These are phyloP conservation scores for Delia radicum DNA, from an alignment of 1,140 invertebrate genomes.

Conservation along the genomic window DNA sequence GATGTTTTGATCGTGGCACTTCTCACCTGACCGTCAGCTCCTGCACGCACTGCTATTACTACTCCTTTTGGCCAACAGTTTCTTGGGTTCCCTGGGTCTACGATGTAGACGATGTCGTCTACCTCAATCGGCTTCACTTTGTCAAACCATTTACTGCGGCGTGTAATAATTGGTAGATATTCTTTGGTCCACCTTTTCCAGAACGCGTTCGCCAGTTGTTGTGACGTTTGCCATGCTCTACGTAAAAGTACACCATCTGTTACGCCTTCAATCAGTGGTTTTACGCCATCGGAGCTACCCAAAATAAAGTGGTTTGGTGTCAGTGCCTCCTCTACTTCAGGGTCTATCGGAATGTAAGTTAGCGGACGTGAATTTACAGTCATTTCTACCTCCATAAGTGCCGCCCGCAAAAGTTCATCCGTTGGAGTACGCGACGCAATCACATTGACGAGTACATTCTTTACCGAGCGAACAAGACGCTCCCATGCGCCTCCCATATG, in stretches of 20 bases:
- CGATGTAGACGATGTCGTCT: conserved; percentile 30
- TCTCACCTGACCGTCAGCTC: conserved; percentile 14
- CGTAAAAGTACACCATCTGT: not conserved
- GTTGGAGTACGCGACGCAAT: conserved; percentile 30
- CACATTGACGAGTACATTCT: conserved; percentile 29
- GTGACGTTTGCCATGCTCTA: conserved; percentile 25
- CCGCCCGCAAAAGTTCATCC: conserved; percentile 32
- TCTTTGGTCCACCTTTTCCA: conserved; percentile 28
- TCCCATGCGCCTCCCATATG: too few species aligned
- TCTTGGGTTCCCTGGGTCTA: conserved; percentile 32
- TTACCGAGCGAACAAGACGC: too few species aligned
- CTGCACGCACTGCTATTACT: not conserved
- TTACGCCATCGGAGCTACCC: not conserved
- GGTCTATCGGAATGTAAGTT: conserved; percentile 37
- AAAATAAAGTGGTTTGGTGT: conserved; percentile 9
- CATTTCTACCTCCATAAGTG: conserved; percentile 38
- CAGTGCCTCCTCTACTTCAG: conserved; percentile 32
- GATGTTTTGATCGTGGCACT: not conserved
- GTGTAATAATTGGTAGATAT: conserved; percentile 24
- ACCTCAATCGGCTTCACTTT: conserved; percentile 3
- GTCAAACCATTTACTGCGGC: conserved; percentile 29
- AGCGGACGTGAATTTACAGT: conserved; percentile 37
- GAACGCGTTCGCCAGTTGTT: conserved; percentile 25
- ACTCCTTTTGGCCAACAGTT: conserved; percentile 32
- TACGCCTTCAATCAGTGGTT: not conserved